Evolutionary conservation across 2,797 vertebrate genomes (phyloP).

Genomic region (Erpetoichthys calabaricus): DNA sequence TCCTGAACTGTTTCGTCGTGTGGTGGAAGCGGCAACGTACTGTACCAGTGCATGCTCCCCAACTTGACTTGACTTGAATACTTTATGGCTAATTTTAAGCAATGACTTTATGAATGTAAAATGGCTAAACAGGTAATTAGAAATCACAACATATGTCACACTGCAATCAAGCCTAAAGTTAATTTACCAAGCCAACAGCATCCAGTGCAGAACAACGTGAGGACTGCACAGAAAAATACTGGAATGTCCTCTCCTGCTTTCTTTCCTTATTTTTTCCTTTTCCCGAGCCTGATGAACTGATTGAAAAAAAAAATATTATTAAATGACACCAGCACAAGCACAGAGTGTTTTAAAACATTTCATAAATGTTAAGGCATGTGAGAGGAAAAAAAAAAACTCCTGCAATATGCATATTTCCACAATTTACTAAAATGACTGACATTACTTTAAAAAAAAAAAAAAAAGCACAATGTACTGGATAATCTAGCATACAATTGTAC

Average conservation of each 20-base stretch:
- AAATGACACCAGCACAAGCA: too few relatives aligned
- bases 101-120: not conserved
- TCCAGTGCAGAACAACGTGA: conserved; percentile 56
- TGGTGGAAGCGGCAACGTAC: too few relatives aligned
- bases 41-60: too few relatives aligned
- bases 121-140: not conserved
- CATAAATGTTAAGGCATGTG: conserved; percentile 8
- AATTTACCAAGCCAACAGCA: conserved; percentile 65
- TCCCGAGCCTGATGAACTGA: conserved; percentile 33
- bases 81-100: not conserved
- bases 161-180: not conserved
- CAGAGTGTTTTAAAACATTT: conserved; percentile 11
- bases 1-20: too few relatives aligned
- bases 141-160: not conserved
- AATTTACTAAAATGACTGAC: too few relatives aligned
- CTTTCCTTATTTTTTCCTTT: conserved; percentile 38
- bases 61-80: not conserved
- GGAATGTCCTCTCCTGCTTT: conserved; percentile 42
- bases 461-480: too few relatives aligned
- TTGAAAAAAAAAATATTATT: conserved; percentile 1
- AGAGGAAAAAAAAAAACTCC: not conserved
- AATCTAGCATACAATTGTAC: too few relatives aligned
- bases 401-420: too few relatives aligned
- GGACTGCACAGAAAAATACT: conserved; percentile 40
- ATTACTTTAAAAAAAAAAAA: too few relatives aligned